Percentiles rank a stretch among this genome's conserved stretches.
Conservation (phyloP, 1,140 invertebrate genomes). For the Cyclina sinensis region DNA sequence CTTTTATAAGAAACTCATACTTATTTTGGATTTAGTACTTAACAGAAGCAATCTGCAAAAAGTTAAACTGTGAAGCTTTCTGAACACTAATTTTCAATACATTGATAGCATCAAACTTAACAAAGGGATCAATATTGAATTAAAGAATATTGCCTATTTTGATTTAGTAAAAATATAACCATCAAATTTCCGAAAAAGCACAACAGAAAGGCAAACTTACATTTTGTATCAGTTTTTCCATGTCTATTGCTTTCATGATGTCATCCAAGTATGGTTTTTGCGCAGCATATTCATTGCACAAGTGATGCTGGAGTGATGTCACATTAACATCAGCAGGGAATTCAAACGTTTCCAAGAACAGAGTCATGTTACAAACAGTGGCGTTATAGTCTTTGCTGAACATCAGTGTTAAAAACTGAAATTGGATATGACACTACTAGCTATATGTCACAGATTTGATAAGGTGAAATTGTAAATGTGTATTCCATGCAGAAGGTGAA, state of each 20-base stretch:
- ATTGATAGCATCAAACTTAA: not conserved
- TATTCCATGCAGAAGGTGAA: too few relatives aligned
- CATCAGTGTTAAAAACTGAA: conserved; percentile 44
- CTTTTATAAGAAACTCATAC: too few relatives aligned
- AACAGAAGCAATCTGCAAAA: too few relatives aligned
- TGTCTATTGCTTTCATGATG: not conserved
- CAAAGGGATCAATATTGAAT: not conserved
- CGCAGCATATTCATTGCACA: not conserved
- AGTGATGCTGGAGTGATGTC: not conserved
- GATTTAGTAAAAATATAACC: not conserved
- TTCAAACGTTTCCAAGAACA: conserved; percentile 1
- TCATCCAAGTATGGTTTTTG: not conserved
- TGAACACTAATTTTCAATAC: too few relatives aligned
- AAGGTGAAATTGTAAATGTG: too few relatives aligned
- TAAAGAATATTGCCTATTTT: not conserved
- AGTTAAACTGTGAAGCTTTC: too few relatives aligned
- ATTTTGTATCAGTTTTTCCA: not conserved
- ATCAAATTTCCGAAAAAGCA: not conserved
- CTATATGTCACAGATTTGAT: too few relatives aligned
- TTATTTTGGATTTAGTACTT: too few relatives aligned
- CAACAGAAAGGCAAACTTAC: not conserved
- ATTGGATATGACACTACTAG: not conserved
- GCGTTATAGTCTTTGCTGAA: conserved; percentile 16
- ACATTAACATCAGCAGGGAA: conserved; percentile 33
- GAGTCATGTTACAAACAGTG: conserved; percentile 7